These are phyloP conservation scores for Tyto alba DNA, from an alignment of 2,113 vertebrate species.

Conservation along the genomic window DNA sequence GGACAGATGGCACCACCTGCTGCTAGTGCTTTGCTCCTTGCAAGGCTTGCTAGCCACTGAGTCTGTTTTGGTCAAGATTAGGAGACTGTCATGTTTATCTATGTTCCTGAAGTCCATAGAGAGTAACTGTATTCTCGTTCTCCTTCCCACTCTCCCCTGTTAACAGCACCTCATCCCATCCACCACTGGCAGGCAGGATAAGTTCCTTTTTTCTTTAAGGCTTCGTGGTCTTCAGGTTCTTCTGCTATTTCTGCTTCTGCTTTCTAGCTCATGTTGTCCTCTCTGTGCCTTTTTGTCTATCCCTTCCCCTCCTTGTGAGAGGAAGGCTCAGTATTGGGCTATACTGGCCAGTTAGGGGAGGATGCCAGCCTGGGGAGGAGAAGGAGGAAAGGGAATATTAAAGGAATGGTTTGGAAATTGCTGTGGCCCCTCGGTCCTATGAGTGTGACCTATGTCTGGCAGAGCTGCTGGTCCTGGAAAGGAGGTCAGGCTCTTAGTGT, in stretches of 20 bases:
- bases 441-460: background rate
- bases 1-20: constrained; percentile 10
- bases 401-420: background rate
- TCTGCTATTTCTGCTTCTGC: background rate
- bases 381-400: background rate
- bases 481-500: background rate
- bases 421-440: background rate
- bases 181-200: background rate
- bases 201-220: background rate
- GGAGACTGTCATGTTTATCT: background rate
- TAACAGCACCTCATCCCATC: background rate
- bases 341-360: background rate
- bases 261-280: background rate
- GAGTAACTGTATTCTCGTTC: background rate
- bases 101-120: background rate
- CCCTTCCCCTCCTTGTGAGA: background rate
- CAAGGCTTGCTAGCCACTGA: background rate
- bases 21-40: background rate
- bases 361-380: background rate
- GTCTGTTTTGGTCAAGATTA: background rate
- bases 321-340: background rate
- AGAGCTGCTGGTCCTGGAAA: background rate
- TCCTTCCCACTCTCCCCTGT: background rate
- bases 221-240: background rate
- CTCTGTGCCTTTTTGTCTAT: background rate